phyloP scores from a whole-genome alignment of 2,113 vertebrate genomes.

The Callorhinus ursinus region DNA sequence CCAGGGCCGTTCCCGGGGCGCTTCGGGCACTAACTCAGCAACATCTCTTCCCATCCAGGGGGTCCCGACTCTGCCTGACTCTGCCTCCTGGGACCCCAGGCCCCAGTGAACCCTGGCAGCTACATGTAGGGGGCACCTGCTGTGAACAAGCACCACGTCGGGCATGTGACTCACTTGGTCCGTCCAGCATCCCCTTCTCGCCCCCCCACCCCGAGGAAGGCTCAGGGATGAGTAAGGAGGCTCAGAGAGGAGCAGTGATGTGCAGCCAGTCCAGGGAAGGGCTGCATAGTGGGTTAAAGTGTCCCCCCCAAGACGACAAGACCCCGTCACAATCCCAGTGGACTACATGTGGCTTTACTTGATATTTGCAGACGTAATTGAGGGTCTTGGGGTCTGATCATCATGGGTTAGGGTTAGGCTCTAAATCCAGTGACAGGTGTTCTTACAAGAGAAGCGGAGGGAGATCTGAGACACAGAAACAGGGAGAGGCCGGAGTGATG shows the following conservation, averaged over 20 bases:
- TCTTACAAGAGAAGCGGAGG: background rate
- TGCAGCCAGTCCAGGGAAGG: background rate
- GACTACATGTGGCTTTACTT: background rate
- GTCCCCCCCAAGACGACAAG: fast-evolving
- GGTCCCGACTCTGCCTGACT: background rate
- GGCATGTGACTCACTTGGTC: fast-evolving
- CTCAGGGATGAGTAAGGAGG: no score
- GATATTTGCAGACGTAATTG: background rate
- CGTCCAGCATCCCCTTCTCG: background rate
- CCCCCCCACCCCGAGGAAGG: background rate
- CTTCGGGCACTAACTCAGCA: background rate
- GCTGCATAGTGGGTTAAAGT: background rate
- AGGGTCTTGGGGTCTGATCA: background rate
- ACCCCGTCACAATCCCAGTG: no score
- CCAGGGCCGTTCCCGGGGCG: background rate
- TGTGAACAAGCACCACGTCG: fast-evolving
- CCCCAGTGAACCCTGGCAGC: background rate
- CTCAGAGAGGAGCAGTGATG: background rate
- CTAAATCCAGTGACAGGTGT: background rate
- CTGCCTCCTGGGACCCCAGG: background rate
- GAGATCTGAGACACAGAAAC: fast-evolving
- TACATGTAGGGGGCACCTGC: fast-evolving
- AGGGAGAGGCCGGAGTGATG: background rate
- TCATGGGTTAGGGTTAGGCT: background rate
- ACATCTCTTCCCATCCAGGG: background rate